phyloP scores from a whole-genome alignment of 2,113 vertebrate species.

The Lepus timidus region DNA sequence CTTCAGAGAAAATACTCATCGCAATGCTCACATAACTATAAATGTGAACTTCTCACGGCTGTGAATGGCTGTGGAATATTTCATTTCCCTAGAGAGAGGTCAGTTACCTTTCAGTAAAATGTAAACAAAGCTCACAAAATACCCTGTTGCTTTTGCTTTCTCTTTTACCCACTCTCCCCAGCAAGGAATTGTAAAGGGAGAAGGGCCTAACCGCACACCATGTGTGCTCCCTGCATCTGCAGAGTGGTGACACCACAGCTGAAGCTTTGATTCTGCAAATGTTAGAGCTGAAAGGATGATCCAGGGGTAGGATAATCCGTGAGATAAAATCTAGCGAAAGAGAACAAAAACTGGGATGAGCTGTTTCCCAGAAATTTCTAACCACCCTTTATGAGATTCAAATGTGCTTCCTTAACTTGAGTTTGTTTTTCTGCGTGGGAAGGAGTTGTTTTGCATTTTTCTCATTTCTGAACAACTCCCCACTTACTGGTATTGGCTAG shows the following conservation, averaged over 20 bases:
- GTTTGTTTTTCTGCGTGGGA: background rate
- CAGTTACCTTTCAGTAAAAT: constrained; percentile 41
- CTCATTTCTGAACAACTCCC: constrained; percentile 41
- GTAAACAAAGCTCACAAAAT: background rate
- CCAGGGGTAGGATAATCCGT: background rate
- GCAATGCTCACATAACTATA: background rate
- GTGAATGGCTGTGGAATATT: background rate
- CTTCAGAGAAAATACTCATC: constrained; percentile 8
- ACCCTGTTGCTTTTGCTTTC: background rate
- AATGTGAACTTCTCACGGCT: background rate
- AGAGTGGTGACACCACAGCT: background rate
- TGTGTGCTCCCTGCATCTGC: background rate
- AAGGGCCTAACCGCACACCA: background rate
- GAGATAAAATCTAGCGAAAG: constrained; percentile 22
- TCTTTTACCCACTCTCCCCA: constrained; percentile 4
- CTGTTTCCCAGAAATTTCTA: constrained; percentile 33
- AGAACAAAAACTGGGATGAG: constrained; percentile 34
- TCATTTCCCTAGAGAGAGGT: background rate
- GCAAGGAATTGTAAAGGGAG: background rate
- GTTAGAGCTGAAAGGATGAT: background rate
- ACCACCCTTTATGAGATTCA: constrained; percentile 45
- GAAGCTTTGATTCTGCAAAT: constrained; percentile 59
- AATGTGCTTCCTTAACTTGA: background rate
- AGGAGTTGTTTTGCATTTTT: background rate
- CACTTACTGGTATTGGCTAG: constrained; percentile 46